phyloP scores from a whole-genome alignment of 2,797 vertebrate genomes.

The Hippoglossus hippoglossus region DNA sequence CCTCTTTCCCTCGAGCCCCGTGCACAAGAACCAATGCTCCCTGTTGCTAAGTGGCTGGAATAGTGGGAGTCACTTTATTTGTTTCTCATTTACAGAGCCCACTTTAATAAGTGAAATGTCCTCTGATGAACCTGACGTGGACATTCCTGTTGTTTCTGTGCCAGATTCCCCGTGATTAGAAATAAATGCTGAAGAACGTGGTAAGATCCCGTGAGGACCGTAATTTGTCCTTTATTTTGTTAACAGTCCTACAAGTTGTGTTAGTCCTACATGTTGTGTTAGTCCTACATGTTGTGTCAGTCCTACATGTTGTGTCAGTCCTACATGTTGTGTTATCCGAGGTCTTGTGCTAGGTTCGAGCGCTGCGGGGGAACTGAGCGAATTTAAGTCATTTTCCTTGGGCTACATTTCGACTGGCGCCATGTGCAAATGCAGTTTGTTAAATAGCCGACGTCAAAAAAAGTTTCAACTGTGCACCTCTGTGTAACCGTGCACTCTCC shows the following conservation, averaged over 20 bases:
- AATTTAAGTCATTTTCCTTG: constrained; percentile 47
- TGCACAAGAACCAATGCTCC: not conserved
- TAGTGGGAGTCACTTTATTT: not conserved
- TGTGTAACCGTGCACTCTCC: constrained; percentile 42
- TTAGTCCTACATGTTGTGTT: constrained; percentile 61
- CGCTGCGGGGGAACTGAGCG: constrained; percentile 3
- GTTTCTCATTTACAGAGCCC: not conserved
- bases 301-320: constrained; percentile 55
- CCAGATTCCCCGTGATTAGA: not conserved
- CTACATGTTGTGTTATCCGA: constrained; percentile 51
- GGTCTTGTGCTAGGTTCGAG: constrained; percentile 41
- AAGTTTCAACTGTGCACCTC: constrained; percentile 53
- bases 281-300: not conserved
- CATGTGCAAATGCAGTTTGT: constrained; percentile 72
- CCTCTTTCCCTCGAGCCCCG: not conserved
- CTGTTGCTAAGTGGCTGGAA: not conserved
- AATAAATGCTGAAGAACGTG: not conserved
- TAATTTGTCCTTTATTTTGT: constrained; percentile 39
- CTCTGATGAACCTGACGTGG: too few species aligned
- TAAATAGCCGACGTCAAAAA: constrained; percentile 53
- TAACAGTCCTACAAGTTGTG: constrained; percentile 51
- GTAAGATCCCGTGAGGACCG: not conserved
- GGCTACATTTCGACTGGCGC: constrained; percentile 62
- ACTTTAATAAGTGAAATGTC: too few species aligned
- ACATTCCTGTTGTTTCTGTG: not conserved